Evolutionary conservation across 2,113 vertebrate genomes (phyloP).

Genomic region (Petrocephalus zakoni): DNA sequence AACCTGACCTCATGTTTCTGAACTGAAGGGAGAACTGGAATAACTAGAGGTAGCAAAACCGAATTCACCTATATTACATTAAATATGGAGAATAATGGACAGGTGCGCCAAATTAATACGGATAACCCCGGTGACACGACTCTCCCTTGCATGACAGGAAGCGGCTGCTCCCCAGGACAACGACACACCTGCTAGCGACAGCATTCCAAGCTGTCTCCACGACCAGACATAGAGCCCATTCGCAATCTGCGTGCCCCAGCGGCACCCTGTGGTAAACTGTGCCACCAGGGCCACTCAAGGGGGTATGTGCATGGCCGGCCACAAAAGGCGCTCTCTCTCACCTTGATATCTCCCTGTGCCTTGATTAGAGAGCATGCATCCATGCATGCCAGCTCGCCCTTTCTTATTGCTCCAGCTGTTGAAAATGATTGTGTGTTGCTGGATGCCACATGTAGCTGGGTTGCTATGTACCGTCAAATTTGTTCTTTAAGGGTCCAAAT

Average conservation of each 20-base stretch:
- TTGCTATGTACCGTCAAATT: not conserved
- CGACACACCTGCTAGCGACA: not conserved
- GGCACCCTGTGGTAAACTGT: not conserved
- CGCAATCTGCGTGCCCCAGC: not conserved
- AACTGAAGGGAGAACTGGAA: not conserved
- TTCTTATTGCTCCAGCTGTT: not conserved
- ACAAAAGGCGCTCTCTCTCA: not conserved
- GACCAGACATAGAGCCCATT: not conserved
- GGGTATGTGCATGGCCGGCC: not conserved
- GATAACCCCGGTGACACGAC: not conserved
- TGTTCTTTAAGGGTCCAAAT: not conserved
- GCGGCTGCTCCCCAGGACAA: not conserved
- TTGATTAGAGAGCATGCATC: not conserved
- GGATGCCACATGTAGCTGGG: not conserved
- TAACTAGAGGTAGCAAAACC: not conserved
- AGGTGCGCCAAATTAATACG: not conserved
- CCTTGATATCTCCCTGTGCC: not conserved
- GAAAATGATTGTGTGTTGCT: not conserved
- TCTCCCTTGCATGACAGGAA: not conserved
- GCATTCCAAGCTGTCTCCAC: not conserved
- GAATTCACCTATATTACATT: not conserved
- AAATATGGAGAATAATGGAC: not conserved
- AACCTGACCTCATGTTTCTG: not conserved
- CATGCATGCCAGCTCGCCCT: not conserved
- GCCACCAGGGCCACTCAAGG: not conserved